Conservation (phyloP, 2,888 invertebrate genomes). For the Psylliodes chrysocephalus region DNA sequence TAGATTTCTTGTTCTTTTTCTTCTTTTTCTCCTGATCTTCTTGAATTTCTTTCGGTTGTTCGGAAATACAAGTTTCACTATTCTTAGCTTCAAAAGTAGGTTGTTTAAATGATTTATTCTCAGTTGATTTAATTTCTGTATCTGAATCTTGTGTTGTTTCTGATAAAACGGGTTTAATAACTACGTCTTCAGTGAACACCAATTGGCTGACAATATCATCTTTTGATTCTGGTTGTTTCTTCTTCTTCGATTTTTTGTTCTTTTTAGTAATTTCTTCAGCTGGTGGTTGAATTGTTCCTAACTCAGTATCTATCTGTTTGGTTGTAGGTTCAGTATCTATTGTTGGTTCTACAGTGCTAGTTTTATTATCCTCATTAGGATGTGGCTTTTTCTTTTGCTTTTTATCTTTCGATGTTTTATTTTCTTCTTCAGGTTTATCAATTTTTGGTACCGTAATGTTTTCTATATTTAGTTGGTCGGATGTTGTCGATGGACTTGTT, state of each 20-base stretch:
- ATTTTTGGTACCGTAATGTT: background rate
- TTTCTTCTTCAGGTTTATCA: background rate
- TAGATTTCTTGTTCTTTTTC: background rate
- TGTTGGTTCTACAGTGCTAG: background rate
- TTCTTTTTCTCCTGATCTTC: background rate
- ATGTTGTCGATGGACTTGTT: background rate
- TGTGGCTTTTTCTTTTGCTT: conserved; percentile 7
- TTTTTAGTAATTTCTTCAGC: background rate
- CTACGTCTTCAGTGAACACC: no score
- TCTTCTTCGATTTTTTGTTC: conserved; percentile 17
- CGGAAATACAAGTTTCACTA: no score
- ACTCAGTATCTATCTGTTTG: background rate
- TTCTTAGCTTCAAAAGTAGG: no score
- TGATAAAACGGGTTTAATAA: background rate
- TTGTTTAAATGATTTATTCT: no score
- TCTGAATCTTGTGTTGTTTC: no score
- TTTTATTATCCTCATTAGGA: background rate
- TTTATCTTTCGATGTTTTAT: background rate
- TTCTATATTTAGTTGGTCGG: no score
- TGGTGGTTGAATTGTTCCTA: background rate
- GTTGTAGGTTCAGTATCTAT: no score
- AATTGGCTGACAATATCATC: no score
- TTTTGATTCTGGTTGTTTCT: conserved; percentile 13
- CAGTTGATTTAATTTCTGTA: no score
- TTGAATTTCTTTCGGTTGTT: no score